Evolutionary conservation across 2,113 vertebrate genomes (phyloP).

Genomic region (Arizona elegans): DNA sequence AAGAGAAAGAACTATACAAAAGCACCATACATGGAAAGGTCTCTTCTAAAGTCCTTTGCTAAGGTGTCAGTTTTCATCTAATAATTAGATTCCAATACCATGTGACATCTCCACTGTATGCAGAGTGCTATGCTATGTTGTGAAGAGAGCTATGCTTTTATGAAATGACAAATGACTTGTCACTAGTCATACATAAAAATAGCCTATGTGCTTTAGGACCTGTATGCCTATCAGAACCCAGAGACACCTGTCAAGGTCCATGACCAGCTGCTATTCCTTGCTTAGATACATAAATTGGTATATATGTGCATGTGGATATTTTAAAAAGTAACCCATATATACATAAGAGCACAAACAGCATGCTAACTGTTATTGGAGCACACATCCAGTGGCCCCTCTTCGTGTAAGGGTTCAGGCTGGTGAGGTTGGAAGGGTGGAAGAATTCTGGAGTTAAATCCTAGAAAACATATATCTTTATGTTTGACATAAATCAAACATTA

Average conservation of each 20-base stretch:
- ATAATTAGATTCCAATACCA: background rate
- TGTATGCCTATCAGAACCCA: background rate
- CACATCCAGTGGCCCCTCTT: background rate
- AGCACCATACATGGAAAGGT: background rate
- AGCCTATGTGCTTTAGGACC: background rate
- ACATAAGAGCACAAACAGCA: background rate
- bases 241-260: background rate
- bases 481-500: background rate
- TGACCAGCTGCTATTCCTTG: background rate
- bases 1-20: background rate
- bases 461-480: background rate
- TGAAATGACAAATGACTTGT: background rate
- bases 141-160: background rate
- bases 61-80: background rate
- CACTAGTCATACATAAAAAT: background rate
- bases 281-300: background rate
- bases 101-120: background rate
- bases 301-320: background rate
- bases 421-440: background rate
- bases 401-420: background rate
- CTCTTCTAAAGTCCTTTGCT: background rate
- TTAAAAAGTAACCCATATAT: background rate
- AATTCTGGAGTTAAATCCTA: background rate
- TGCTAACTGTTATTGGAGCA: background rate
- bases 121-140: background rate